Conservation (phyloP, 2,888 invertebrate species). For the Mesorhabditis sp. region DNA sequence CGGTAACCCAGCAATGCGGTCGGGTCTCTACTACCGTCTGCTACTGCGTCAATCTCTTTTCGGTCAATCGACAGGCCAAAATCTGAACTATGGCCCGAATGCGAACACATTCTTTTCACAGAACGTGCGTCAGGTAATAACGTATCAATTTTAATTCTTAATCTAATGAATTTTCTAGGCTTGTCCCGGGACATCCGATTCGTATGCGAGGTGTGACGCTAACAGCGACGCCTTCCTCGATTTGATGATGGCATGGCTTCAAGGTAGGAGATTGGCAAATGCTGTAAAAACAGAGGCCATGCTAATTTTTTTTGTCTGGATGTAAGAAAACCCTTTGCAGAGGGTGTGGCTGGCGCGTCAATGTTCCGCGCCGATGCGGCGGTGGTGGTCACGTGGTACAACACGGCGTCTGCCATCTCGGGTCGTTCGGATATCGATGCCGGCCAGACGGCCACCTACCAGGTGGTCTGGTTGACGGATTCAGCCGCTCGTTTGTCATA, state of each 20-base stretch:
- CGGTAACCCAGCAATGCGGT: slow-evolving; percentile 46
- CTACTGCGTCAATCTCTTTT: slow-evolving; percentile 53
- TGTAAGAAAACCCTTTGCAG: slow-evolving; percentile 63
- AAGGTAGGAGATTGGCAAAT: slow-evolving; percentile 17
- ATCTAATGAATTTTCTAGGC: slow-evolving; percentile 22
- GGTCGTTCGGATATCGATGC: slow-evolving; percentile 54
- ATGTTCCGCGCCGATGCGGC: slow-evolving; percentile 86
- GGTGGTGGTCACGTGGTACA: slow-evolving; percentile 88
- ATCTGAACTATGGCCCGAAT: slow-evolving; percentile 41
- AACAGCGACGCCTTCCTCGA: slow-evolving; percentile 54
- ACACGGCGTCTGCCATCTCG: slow-evolving; percentile 69
- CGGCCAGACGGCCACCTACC: slow-evolving; percentile 84
- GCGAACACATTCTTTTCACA: slow-evolving; percentile 48
- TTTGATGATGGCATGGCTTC: slow-evolving; percentile 54
- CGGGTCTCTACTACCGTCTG: slow-evolving; percentile 55
- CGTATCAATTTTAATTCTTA: neutral
- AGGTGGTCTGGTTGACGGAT: slow-evolving; percentile 71
- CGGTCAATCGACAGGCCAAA: slow-evolving; percentile 44
- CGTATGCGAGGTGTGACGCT: slow-evolving; percentile 50
- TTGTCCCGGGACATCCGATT: slow-evolving; percentile 52
- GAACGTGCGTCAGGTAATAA: slow-evolving; percentile 19
- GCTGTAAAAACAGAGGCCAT: no score
- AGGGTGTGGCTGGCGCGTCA: slow-evolving; percentile 82
- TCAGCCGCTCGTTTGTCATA: slow-evolving; percentile 91
- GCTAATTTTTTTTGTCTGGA: no score